Evolutionary conservation across 2,888 invertebrate genomes (phyloP), one percentile per base, ranked within the genome.

Genomic region (Caenorhabditis doughertyi): DNA sequence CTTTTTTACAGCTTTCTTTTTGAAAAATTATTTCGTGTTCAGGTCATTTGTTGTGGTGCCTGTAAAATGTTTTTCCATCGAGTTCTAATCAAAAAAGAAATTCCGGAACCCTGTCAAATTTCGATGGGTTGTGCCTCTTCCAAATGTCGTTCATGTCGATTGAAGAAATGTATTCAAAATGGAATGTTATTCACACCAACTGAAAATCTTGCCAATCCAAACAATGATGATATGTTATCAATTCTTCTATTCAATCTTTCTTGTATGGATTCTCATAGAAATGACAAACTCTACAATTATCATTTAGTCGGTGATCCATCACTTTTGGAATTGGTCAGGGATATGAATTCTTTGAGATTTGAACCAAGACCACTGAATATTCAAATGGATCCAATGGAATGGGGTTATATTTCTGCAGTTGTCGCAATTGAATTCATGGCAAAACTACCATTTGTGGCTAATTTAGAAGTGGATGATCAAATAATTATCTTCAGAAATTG

Each of bases 11-110:
- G n/a, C n/a, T n/a, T n/a, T n/a, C n/a, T n/a, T n/a, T n/a, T n/a
- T n/a, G n/a, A n/a, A n/a, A n/a, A n/a, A n/a, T n/a, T n/a, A n/a
- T n/a, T n/a, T n/a, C n/a, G n/a, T n/a, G n/a, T n/a, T n/a, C n/a
- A n/a, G n/a, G n/a, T n/a, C n/a, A n/a, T n/a, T n/a, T n/a, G n/a
- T 16, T 55, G 53, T 29, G 29, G 29, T 3, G 53, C 53, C 7
- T 55, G 53, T 11, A 55, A 55, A 55, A 55, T 55, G 53, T 55
- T 55, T 11, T 55, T 55, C 25, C 53, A 55, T 27, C 53, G 53
- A 29, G n/a, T 16, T 0, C 27, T 55, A 5, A 16, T 55, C 29
- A 27, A 25, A 27, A 16, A 11, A 55, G n/a, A 55, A 9, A 7
- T 29, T 16, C 27, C 13, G 29, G 5, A 13, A 2, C 4, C 13